phyloP scores from a whole-genome alignment of 2,888 invertebrate species.

The Drosophila yooni region DNA sequence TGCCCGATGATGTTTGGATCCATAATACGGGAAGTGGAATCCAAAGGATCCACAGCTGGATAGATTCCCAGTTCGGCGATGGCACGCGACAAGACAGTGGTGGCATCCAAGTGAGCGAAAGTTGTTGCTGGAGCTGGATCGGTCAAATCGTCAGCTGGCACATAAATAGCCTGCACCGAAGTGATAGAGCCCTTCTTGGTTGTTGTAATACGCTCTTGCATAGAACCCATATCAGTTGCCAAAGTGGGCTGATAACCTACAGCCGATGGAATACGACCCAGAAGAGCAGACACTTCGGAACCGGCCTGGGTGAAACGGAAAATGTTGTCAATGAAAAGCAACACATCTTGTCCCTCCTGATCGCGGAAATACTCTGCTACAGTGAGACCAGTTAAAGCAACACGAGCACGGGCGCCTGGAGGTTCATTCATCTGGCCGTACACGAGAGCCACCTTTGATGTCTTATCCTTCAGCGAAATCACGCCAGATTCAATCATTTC shows the following conservation, averaged over 20 bases:
- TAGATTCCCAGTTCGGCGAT: constrained; percentile 97
- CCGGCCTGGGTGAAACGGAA: constrained; percentile 97
- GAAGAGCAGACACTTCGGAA: constrained; percentile 94
- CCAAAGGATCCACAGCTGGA: constrained; percentile 97
- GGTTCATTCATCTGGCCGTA: constrained; percentile 99
- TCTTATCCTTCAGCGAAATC: constrained; percentile 94
- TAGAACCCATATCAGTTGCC: constrained; percentile 98
- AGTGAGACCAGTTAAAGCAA: constrained; percentile 95
- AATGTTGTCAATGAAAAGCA: constrained; percentile 98
- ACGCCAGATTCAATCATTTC: constrained; percentile 98
- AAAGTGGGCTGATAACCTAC: constrained; percentile 98
- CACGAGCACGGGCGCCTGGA: constrained; percentile 97
- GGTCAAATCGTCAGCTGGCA: constrained; percentile 98
- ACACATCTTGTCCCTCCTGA: constrained; percentile 96
- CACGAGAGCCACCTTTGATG: constrained; percentile 93
- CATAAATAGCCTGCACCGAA: constrained; percentile 97
- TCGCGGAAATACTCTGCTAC: constrained; percentile 98
- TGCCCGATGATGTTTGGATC: constrained; percentile 95
- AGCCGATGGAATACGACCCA: constrained; percentile 97
- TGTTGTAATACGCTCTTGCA: constrained; percentile 98
- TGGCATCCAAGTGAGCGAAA: constrained; percentile 98
- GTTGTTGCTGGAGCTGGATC: constrained; percentile 98
- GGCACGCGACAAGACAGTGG: constrained; percentile 96
- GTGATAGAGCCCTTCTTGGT: constrained; percentile 98
- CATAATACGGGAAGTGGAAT: constrained; percentile 97